phyloP scores from a whole-genome alignment of 1,140 invertebrate species.

The Asobara japonica region DNA sequence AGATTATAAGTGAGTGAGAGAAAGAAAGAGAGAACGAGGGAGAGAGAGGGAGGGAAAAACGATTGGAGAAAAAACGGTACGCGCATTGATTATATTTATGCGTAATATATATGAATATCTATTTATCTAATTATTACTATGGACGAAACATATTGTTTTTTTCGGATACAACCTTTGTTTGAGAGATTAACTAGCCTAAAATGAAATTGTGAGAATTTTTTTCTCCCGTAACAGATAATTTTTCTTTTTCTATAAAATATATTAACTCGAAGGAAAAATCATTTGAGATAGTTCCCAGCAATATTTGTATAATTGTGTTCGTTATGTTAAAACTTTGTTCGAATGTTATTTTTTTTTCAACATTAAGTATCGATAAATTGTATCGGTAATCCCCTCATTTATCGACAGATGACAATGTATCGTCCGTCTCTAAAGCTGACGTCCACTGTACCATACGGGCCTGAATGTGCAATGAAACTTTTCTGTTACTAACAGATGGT shows the following conservation, averaged over 20 bases:
- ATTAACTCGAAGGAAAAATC: neutral
- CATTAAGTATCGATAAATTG: neutral
- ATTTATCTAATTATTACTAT: slow-evolving; percentile 36
- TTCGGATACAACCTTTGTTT: slow-evolving; percentile 60
- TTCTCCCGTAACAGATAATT: slow-evolving; percentile 4
- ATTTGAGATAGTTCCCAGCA: no score
- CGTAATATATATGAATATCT: slow-evolving; percentile 49
- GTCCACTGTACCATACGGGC: no score
- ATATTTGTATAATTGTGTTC: neutral
- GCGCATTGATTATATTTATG: slow-evolving; percentile 61
- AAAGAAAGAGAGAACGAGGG: no score
- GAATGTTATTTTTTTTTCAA: neutral
- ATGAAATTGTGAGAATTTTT: neutral
- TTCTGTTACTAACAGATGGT: neutral
- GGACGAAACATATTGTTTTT: slow-evolving; percentile 36
- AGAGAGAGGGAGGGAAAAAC: no score
- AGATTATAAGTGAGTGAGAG: no score
- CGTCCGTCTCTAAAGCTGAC: no score
- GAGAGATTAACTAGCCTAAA: slow-evolving; percentile 27
- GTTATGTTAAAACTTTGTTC: neutral
- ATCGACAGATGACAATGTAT: neutral
- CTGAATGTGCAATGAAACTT: neutral
- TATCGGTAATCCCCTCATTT: neutral
- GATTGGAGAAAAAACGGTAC: slow-evolving; percentile 43
- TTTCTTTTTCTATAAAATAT: neutral